Percentiles rank a stretch among this genome's conserved stretches.
Conservation (phyloP, 2,797 vertebrate genomes). For the Pangasius larnaudii region DNA sequence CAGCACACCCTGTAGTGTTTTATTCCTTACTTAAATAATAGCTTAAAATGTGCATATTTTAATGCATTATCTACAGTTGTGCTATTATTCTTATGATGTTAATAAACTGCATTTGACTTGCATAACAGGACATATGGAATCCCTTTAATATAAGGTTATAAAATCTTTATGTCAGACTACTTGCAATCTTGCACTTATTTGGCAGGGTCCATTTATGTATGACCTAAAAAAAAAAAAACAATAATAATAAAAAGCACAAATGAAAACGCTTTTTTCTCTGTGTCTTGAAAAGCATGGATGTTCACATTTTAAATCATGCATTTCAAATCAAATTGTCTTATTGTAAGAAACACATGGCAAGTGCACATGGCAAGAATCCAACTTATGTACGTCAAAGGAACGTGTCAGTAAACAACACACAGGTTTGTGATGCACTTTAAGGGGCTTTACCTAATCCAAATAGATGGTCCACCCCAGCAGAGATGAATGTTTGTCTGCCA, state of each 20-base stretch:
- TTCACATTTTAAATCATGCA: background rate
- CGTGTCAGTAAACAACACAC: background rate
- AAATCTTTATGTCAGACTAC: background rate
- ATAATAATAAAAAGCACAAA: background rate
- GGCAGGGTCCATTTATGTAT: background rate
- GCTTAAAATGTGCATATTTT: background rate
- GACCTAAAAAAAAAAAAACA: background rate
- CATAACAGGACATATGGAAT: background rate
- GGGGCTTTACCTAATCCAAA: background rate
- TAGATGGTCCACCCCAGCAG: background rate
- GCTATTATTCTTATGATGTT: background rate
- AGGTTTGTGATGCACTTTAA: constrained; percentile 4
- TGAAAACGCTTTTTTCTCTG: background rate
- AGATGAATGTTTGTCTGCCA: constrained; percentile 17
- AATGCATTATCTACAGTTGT: constrained; percentile 15
- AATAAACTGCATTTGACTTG: background rate
- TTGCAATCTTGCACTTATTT: background rate
- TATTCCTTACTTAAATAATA: background rate
- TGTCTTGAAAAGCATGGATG: background rate
- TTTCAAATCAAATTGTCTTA: background rate
- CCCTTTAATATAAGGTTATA: background rate
- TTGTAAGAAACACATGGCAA: background rate
- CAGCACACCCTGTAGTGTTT: background rate
- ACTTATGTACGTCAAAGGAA: background rate
- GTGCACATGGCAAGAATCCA: background rate